Conservation (phyloP, 2,797 vertebrate genomes). For the Agapornis canus region DNA sequence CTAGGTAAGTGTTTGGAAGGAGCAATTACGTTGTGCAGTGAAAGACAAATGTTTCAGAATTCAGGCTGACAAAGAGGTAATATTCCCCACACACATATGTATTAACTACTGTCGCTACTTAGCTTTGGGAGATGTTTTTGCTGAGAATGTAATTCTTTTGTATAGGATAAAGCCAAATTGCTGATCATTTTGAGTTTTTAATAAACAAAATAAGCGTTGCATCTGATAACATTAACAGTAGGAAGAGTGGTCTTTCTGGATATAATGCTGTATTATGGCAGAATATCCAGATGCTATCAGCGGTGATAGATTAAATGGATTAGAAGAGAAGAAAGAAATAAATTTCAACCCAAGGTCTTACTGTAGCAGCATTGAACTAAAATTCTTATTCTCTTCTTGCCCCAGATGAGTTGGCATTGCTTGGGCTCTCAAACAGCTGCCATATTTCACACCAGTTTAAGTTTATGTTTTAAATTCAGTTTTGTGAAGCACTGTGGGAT, state of each 20-base stretch:
- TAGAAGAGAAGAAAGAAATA: constrained; percentile 15
- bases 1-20: background rate
- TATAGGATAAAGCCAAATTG: background rate
- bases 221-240: background rate
- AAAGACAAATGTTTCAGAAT: constrained; percentile 2
- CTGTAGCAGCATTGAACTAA: background rate
- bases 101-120: background rate
- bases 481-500: constrained; percentile 40
- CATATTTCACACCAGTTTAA: constrained; percentile 49
- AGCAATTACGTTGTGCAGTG: constrained; percentile 11
- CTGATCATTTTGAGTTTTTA: background rate
- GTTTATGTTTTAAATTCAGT: constrained; percentile 38
- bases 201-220: constrained; percentile 17
- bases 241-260: background rate
- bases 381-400: constrained; percentile 57
- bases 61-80: background rate
- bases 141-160: background rate
- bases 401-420: constrained; percentile 47
- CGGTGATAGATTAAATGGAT: constrained; percentile 19
- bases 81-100: background rate
- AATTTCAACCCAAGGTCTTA: constrained; percentile 4
- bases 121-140: background rate
- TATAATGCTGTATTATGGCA: background rate
- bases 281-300: background rate
- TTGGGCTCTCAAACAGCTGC: constrained; percentile 45